Percentiles rank a stretch among this genome's conserved stretches.
These are phyloP conservation scores for Escarpia spicata DNA, from an alignment of 2,888 invertebrate species.

Conservation along the genomic window DNA sequence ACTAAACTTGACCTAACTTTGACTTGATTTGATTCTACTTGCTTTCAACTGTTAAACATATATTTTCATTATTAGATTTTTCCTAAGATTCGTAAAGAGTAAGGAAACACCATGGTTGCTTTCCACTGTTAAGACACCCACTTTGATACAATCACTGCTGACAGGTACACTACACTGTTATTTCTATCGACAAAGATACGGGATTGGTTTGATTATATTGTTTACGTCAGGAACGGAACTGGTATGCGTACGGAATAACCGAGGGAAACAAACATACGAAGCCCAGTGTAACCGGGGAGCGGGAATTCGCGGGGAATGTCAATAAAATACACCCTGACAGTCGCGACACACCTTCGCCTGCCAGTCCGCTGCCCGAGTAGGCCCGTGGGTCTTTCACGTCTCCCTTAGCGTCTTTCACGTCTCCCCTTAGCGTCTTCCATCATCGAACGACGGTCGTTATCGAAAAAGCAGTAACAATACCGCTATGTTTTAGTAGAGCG, in stretches of 20 bases:
- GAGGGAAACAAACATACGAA: not conserved
- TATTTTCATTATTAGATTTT: no score
- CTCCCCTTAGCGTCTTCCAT: not conserved
- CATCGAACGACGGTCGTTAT: not conserved
- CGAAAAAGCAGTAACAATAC: slow-evolving; percentile 16
- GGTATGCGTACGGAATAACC: not conserved
- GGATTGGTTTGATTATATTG: not conserved
- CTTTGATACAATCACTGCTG: not conserved
- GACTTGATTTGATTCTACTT: no score
- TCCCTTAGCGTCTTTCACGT: not conserved
- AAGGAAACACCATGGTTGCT: no score
- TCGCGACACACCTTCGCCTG: not conserved
- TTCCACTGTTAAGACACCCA: not conserved
- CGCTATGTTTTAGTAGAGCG: not conserved
- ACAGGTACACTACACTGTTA: not conserved
- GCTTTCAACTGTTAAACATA: no score
- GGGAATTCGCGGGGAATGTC: not conserved
- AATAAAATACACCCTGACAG: not conserved
- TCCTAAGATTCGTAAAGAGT: no score
- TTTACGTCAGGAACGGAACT: not conserved
- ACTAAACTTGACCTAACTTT: no score
- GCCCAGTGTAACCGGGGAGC: not conserved
- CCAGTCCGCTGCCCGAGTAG: not conserved
- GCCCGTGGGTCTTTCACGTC: not conserved
- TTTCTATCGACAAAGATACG: not conserved